These are phyloP conservation scores for Microctonus hyperodae DNA, from an alignment of 2,888 invertebrate species.

Conservation along the genomic window DNA sequence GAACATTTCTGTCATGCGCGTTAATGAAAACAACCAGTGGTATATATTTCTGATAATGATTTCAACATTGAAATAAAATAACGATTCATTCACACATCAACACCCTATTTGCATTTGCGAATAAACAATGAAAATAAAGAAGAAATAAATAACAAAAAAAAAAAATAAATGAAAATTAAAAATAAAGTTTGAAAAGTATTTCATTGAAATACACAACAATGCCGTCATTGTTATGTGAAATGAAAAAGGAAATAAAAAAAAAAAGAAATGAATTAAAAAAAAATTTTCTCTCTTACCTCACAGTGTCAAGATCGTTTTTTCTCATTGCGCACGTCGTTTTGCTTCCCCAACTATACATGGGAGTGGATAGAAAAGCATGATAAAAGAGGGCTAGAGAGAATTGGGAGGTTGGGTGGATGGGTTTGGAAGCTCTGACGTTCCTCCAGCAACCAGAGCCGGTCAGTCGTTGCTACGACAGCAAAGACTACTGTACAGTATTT, in stretches of 20 bases:
- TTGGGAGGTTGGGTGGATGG: slow-evolving; percentile 33
- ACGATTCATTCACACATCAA: neutral
- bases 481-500: slow-evolving; percentile 41
- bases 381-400: slow-evolving; percentile 35
- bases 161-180: neutral
- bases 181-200: neutral
- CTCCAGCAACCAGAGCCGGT: slow-evolving; percentile 53
- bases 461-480: slow-evolving; percentile 57
- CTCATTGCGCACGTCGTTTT: slow-evolving; percentile 29
- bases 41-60: slow-evolving; percentile 2
- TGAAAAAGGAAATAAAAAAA: neutral
- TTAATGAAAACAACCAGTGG: neutral
- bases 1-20: slow-evolving; percentile 1
- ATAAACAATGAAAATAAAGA: no score
- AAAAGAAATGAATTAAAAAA: neutral
- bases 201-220: neutral
- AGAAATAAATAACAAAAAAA: neutral
- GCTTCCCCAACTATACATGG: slow-evolving; percentile 4
- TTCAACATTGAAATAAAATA: slow-evolving; percentile 1
- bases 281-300: neutral
- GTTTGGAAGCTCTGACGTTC: slow-evolving; percentile 38
- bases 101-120: neutral
- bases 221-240: neutral
- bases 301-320: neutral
- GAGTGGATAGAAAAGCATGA: slow-evolving; percentile 23